Conservation (phyloP, 23 tunicate genomes). For the Botrylloides violaceus region DNA sequence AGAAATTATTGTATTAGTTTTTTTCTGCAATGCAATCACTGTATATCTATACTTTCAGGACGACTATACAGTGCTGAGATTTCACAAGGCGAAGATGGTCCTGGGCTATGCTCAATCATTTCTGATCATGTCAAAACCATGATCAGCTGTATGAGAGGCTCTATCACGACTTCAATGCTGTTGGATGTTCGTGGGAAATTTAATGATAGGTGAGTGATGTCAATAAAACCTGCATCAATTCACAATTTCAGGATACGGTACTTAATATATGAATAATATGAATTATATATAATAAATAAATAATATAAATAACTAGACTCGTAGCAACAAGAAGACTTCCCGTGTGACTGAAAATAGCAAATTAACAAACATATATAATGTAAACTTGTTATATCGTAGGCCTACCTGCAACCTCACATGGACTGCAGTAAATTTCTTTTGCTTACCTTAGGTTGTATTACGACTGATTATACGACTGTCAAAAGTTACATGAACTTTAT, state of each 20-base stretch:
- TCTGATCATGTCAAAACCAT: slow-evolving; percentile 53
- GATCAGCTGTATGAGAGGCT: slow-evolving; percentile 26
- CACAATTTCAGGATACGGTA: not conserved
- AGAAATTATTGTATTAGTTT: no score
- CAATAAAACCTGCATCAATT: not conserved
- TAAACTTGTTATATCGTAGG: no score
- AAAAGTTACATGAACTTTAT: no score
- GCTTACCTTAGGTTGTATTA: no score
- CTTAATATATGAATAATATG: not conserved
- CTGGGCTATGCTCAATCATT: slow-evolving; percentile 44
- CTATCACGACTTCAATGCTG: slow-evolving; percentile 64
- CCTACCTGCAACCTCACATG: no score
- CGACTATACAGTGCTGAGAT: slow-evolving; percentile 46
- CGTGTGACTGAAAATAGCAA: no score
- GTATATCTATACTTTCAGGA: slow-evolving; percentile 20
- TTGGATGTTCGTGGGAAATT: slow-evolving; percentile 57
- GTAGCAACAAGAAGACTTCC: no score
- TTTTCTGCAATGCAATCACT: not conserved
- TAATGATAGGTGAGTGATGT: slow-evolving; percentile 38
- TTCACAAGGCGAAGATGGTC: slow-evolving; percentile 47
- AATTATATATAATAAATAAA: no score
- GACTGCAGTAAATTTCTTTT: no score
- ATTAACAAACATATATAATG: no score
- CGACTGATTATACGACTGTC: no score
- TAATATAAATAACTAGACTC: no score